Base-by-base conservation (phyloP, 2,797 vertebrate species). In the Simalia tracyae region DNA sequence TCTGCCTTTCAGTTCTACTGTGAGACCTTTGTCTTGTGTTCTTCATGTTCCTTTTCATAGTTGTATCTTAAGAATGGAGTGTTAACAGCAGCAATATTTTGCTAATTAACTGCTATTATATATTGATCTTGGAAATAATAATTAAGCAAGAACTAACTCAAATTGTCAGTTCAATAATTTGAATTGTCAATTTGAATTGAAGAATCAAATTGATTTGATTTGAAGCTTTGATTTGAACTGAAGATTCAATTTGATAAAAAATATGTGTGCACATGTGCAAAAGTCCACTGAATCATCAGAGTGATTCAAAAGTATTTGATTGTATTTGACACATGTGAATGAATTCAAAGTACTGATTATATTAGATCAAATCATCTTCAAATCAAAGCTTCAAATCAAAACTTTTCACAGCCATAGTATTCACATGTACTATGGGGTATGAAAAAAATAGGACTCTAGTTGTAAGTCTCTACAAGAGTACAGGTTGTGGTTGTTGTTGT, bases 51-150 rank as follows among this genome's bases (percentile, higher is more conserved):
- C 57, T 5, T 36, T 14, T 0, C 28, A 1, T 0, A 17, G 8
- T 0, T 0, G 3, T 84, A 19, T 14, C 36, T 89, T 60, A 46
- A 28, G 24, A 26, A 7, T 3, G 17, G 9, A 5, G 22, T 46
- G 56, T 4, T 57, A 84, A 84, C 0, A 22, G 14, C 10, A 5
- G 56, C 22, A 46, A 46, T 7, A 8, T 63, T 36, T 76, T 76
- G 31, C 19, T 68, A 59, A 56, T 50, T 59, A 84, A 60, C 42
- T 57, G 22, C 15, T 22, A 28, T 9, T 72, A 57, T 56, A 36
- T 26, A 54, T 85, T 84, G 2, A 86, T 24, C 24, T 63, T 63
- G 2, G 61, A 63, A 63, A 9, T 63, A 26, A 8, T 63, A 63
- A 63, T 63, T 24, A 63, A 63, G 1, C 8, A 63, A 63, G 61